Conservation (phyloP, 1,140 invertebrate genomes). For the Orius laevigatus region DNA sequence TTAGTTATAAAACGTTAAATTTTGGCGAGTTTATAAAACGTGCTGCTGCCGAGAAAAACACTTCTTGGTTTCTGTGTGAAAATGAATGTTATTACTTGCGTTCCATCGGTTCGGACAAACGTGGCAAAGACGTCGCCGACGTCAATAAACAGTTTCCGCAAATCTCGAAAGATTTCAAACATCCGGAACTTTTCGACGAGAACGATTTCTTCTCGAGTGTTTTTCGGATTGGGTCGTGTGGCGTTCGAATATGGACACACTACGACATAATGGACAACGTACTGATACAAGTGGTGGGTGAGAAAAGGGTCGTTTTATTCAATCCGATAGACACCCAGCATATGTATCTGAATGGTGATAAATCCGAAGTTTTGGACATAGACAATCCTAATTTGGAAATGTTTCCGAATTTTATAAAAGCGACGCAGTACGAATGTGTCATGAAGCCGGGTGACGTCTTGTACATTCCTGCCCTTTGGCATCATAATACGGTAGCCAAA, state of each 20-base stretch:
- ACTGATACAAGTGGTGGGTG: conserved; percentile 33
- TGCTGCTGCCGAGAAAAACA: conserved; percentile 24
- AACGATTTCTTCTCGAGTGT: conserved; percentile 38
- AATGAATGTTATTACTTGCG: conserved; percentile 37
- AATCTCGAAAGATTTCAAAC: conserved; percentile 30
- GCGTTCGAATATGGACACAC: conserved; percentile 41
- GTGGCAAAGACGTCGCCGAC: conserved; percentile 35
- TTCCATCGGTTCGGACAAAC: conserved; percentile 34
- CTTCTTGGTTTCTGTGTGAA: conserved; percentile 26
- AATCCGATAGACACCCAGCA: conserved; percentile 33
- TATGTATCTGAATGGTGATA: conserved; percentile 41
- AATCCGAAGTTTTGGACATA: conserved; percentile 38
- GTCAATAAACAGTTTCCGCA: conserved; percentile 32
- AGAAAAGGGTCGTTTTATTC: conserved; percentile 36
- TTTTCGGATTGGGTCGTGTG: conserved; percentile 34
- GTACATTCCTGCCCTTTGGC: conserved; percentile 46
- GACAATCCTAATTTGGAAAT: conserved; percentile 30
- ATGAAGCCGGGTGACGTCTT: conserved; percentile 38
- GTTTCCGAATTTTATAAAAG: conserved; percentile 34
- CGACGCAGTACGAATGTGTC: conserved; percentile 28
- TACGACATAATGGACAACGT: conserved; percentile 48
- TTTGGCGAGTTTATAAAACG: conserved; percentile 31
- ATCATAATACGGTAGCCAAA: conserved; percentile 37
- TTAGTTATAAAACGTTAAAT: conserved; percentile 34
- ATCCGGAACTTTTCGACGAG: conserved; percentile 30